phyloP scores from a whole-genome alignment of 2,888 invertebrate species.

The Xanthorhoe spadicearia region DNA sequence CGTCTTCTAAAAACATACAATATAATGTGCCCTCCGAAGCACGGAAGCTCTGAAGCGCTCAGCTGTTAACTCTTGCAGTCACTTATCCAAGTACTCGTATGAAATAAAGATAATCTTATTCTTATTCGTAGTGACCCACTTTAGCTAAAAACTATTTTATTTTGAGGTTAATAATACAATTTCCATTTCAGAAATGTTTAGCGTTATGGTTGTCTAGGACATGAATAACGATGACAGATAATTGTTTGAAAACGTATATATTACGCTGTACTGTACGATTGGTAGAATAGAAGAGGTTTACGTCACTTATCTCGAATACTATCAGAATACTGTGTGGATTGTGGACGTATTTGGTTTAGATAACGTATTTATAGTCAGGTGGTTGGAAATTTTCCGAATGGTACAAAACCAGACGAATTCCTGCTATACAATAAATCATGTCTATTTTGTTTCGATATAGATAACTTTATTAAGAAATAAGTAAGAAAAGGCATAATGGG shows the following conservation, averaged over 20 bases:
- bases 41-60: too few relatives aligned
- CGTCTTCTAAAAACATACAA: too few relatives aligned
- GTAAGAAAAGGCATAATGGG: neutral
- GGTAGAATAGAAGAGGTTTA: neutral
- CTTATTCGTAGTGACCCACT: too few relatives aligned
- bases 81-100: too few relatives aligned
- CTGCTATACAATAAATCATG: neutral
- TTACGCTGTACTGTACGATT: constrained; percentile 2
- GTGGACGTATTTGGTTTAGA: constrained; percentile 29
- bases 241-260: neutral
- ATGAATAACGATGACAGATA: neutral
- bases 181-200: neutral
- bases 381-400: constrained; percentile 43
- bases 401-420: neutral
- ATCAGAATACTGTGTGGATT: constrained; percentile 17
- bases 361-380: constrained; percentile 37
- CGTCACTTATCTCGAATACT: constrained; percentile 22
- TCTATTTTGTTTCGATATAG: neutral
- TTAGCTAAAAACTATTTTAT: too few relatives aligned
- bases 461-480: neutral
- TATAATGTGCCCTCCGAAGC: too few relatives aligned
- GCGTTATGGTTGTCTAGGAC: neutral
- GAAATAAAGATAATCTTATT: too few relatives aligned
- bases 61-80: too few relatives aligned
- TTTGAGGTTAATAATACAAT: too few relatives aligned